Conservation (phyloP, 2,797 vertebrate species). For the Sebastes matsubarae region DNA sequence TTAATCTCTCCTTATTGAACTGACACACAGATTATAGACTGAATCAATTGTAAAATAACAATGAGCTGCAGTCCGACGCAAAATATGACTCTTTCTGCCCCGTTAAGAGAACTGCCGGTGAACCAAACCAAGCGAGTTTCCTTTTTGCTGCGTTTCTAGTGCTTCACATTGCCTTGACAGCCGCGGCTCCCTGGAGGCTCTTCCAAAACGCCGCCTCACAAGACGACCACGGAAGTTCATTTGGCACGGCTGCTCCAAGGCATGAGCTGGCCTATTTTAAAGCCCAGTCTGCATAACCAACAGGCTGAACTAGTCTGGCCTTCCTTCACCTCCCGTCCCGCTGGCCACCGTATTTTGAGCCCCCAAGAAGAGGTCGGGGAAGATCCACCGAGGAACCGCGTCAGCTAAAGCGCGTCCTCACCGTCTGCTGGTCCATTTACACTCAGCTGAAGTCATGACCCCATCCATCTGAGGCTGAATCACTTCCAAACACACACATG, state of each 20-base stretch:
- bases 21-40: background rate
- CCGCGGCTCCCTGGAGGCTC: slow-evolving; percentile 51
- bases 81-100: background rate
- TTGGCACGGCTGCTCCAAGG: slow-evolving; percentile 71
- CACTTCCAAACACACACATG: slow-evolving; percentile 14
- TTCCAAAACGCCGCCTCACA: slow-evolving; percentile 60
- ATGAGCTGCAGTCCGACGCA: background rate
- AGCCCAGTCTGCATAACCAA: slow-evolving; percentile 56
- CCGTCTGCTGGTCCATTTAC: slow-evolving; percentile 26
- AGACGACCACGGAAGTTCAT: slow-evolving; percentile 65
- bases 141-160: slow-evolving; percentile 18
- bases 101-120: background rate
- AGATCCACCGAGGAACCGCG: slow-evolving; percentile 7
- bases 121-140: slow-evolving; percentile 9
- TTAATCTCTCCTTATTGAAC: background rate
- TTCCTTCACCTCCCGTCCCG: slow-evolving; percentile 21
- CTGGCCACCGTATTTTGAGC: slow-evolving; percentile 11
- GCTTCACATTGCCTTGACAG: slow-evolving; percentile 56
- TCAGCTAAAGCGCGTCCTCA: slow-evolving; percentile 14
- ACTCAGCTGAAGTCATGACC: slow-evolving; percentile 40
- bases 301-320: slow-evolving; percentile 61
- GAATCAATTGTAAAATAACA: background rate
- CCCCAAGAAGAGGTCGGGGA: slow-evolving; percentile 5
- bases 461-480: slow-evolving; percentile 50
- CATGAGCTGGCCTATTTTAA: slow-evolving; percentile 80